Conservation (phyloP, 1,140 invertebrate genomes). For the Trachymyrmex cornetzi region DNA sequence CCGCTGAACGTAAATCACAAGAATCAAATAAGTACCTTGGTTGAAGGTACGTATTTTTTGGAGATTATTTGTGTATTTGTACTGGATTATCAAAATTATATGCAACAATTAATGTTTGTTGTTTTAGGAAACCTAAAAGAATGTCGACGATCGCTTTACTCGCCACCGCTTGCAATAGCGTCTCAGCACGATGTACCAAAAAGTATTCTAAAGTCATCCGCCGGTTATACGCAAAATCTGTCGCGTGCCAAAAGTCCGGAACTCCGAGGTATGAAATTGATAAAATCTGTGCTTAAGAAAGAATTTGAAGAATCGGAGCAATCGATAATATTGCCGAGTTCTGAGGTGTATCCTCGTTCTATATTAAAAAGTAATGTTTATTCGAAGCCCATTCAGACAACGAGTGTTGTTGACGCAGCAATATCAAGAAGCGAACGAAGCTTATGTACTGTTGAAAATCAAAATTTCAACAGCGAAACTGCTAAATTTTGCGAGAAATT, state of each 20-base stretch:
- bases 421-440: slow-evolving; percentile 14
- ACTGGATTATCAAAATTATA: slow-evolving; percentile 7
- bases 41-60: slow-evolving; percentile 46
- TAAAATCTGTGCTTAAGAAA: slow-evolving; percentile 74
- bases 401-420: background rate
- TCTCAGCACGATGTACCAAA: slow-evolving; percentile 64
- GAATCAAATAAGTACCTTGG: background rate
- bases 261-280: slow-evolving; percentile 68
- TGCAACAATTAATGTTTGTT: background rate
- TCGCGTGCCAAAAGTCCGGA: slow-evolving; percentile 65
- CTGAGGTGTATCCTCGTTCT: slow-evolving; percentile 51
- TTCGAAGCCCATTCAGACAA: slow-evolving; percentile 3
- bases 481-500: slow-evolving; percentile 19
- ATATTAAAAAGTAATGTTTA: slow-evolving; percentile 64
- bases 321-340: slow-evolving; percentile 26
- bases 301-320: slow-evolving; percentile 71
- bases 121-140: slow-evolving; percentile 36
- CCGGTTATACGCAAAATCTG: slow-evolving; percentile 44
- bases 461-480: slow-evolving; percentile 14
- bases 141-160: background rate
- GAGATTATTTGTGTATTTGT: background rate
- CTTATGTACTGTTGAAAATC: background rate
- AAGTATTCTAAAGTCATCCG: slow-evolving; percentile 77
- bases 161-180: background rate
- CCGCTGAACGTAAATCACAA: slow-evolving; percentile 52